phyloP scores from a whole-genome alignment of 2,113 vertebrate genomes.

The Rhinoderma darwinii region DNA sequence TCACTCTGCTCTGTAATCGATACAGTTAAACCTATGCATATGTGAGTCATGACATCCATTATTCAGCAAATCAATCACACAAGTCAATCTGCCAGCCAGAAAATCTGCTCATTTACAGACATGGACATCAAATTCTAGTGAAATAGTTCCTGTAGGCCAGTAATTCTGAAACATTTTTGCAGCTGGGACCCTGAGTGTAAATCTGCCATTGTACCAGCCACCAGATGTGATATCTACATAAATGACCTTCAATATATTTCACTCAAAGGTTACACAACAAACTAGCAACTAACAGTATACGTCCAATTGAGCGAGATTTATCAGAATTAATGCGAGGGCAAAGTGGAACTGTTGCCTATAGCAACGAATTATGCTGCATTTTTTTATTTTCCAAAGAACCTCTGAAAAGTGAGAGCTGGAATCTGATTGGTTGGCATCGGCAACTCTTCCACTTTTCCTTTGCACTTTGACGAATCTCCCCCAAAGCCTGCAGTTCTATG shows the following conservation, averaged over 20 bases:
- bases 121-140: neutral
- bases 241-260: neutral
- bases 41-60: conserved; percentile 51
- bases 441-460: no score
- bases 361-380: no score
- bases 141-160: neutral
- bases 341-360: no score
- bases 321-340: no score
- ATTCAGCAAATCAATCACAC: conserved; percentile 51
- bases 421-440: no score
- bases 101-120: conserved; percentile 8
- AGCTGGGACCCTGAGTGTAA: neutral
- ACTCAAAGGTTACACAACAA: neutral
- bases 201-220: neutral
- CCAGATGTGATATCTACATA: neutral
- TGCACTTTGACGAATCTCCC: no score
- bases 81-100: conserved; percentile 22
- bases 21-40: conserved; percentile 25
- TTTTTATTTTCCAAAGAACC: no score
- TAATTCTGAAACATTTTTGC: neutral
- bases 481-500: no score
- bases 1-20: conserved; percentile 35
- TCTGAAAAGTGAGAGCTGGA: no score
- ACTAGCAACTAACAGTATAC: neutral
- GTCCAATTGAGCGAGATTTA: no score